A percentile compares a stretch with the other conserved stretches of the same genome.
Evolutionary conservation across 2,888 invertebrate species (phyloP).

Genomic region (Apamea sordens): DNA sequence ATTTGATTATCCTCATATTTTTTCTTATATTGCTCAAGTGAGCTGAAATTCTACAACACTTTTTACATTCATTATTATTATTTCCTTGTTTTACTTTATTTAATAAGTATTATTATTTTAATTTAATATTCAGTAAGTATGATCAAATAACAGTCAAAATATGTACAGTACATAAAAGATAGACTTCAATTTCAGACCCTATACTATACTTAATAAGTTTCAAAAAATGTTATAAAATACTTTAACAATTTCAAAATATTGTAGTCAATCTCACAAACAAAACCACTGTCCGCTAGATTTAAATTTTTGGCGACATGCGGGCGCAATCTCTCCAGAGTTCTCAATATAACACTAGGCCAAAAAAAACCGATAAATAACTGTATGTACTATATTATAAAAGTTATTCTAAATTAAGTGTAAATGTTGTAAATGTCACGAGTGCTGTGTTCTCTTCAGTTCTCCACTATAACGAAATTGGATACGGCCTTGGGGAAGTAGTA

Average conservation of each 20-base stretch:
- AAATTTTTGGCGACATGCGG: constrained; percentile 46
- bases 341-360: constrained; percentile 50
- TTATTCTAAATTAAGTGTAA: constrained; percentile 52
- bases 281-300: constrained; percentile 33
- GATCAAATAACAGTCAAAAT: constrained; percentile 52
- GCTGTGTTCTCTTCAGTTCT: constrained; percentile 46
- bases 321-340: constrained; percentile 23
- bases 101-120: constrained; percentile 12
- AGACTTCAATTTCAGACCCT: constrained; percentile 45
- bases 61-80: constrained; percentile 22
- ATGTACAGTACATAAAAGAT: constrained; percentile 49
- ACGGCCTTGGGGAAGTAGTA: constrained; percentile 29
- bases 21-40: constrained; percentile 21
- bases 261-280: constrained; percentile 30
- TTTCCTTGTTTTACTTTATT: constrained; percentile 34
- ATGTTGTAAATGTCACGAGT: constrained; percentile 43
- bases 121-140: constrained; percentile 23
- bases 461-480: constrained; percentile 36
- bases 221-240: constrained; percentile 38
- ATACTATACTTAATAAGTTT: constrained; percentile 22
- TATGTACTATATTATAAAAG: constrained; percentile 50
- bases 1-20: constrained; percentile 15
- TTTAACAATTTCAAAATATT: constrained; percentile 39
- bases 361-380: constrained; percentile 41
- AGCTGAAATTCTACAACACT: constrained; percentile 20